Evolutionary conservation across 1,140 invertebrate species (phyloP), one percentile per base, ranked within the genome.

Genomic region (Aphidius gifuensis): DNA sequence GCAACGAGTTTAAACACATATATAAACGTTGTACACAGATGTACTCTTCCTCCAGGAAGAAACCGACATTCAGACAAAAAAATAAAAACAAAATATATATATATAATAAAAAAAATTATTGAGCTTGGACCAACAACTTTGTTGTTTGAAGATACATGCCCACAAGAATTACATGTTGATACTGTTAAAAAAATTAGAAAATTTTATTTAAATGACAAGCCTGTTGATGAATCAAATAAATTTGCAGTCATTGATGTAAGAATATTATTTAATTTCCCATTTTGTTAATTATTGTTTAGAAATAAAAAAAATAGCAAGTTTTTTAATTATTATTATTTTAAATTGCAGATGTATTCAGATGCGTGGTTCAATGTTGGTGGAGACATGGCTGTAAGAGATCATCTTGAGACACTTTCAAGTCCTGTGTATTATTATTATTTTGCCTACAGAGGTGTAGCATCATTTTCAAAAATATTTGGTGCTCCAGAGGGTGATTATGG

Each of bases 381-480:
- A 9, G 76, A 88, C 62, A 83, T 85, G 61, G 82, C 86, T 1
- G 70, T 88, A 0, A 81, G 81, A 45, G 74, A 85, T 23, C 83
- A 85, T 4, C 60, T 83, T 4, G 46, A 69, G 0, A 55, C 58
- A 5, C 64, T 77, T 23, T 75, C 78, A 0, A 71, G 77, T 0
- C 83, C 87, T 2, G 78, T 87, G 0, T 90, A 85, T 72, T 85
- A 87, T 23, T 90, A 90, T 68, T 80, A 87, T 6, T 84, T 90
- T n/a, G 74, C 82, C 0, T 87, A 90, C 66, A 80, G 80, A 69
- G 87, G 87, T 5, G 76, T 79, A n/a, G 80, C 82, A n/a, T 89
- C 88, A 51, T 89, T 90, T 62, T 88, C 86, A 7, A 79, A 81
- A 65, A 83, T 89, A 58, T 90, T 90, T 58, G 88, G 88, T 0